Conservation (phyloP, 2,888 invertebrate species). For the Epinotia nisella region DNA sequence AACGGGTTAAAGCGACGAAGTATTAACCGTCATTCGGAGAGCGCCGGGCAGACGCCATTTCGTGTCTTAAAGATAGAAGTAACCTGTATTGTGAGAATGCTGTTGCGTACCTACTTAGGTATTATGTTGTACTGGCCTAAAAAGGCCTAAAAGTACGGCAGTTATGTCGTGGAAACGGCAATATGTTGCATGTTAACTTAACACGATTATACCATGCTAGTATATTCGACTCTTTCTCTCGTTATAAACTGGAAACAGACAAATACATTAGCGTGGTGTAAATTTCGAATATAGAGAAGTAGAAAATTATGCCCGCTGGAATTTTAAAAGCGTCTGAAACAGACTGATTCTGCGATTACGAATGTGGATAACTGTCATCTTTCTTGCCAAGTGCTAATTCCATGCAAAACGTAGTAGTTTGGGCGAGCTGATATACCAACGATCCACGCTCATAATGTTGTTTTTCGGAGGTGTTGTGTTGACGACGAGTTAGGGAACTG, state of each 20-base stretch:
- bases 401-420: neutral
- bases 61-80: slow-evolving; percentile 32
- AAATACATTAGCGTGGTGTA: slow-evolving; percentile 25
- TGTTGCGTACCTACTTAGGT: slow-evolving; percentile 38
- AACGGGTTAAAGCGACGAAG: slow-evolving; percentile 15
- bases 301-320: neutral
- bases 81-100: slow-evolving; percentile 37
- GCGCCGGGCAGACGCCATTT: slow-evolving; percentile 25
- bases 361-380: neutral
- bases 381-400: slow-evolving; percentile 3
- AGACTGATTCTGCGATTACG: neutral
- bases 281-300: slow-evolving; percentile 4
- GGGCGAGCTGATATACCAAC: neutral
- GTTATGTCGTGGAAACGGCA: slow-evolving; percentile 29
- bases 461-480: neutral
- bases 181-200: slow-evolving; percentile 40
- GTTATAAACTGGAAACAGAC: slow-evolving; percentile 22
- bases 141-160: slow-evolving; percentile 18
- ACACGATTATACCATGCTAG: slow-evolving; percentile 26
- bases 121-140: slow-evolving; percentile 16
- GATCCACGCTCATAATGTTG: neutral
- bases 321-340: neutral
- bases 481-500: neutral
- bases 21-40: neutral
- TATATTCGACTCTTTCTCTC: slow-evolving; percentile 26